Base-by-base conservation (phyloP, 2,113 vertebrate species). In the Perccottus glenii region DNA sequence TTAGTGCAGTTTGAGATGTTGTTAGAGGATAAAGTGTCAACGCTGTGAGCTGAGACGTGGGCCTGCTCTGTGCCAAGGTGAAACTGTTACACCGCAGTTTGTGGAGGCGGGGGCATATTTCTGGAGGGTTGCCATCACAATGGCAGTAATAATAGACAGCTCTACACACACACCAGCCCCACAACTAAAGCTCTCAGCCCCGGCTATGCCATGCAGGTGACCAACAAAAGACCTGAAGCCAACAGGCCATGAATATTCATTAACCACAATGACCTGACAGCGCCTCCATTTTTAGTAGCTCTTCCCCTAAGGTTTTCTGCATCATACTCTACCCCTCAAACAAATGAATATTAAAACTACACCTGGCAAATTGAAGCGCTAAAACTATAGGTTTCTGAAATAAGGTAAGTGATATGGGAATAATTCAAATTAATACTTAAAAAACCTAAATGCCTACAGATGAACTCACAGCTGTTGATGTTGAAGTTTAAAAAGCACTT, bases 221-320 rank as follows among this genome's bases (percentile, higher is more conserved):
- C 78, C 77, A 73, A 64, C 74, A 70, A 64, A 74, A 70, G 73
- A 81, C 80, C 75, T 36, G 56, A 51, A 78, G 81, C 70, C 69
- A 65, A 9, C 42, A 36, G 32, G 33, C 83, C 70, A 88, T 91
- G 63, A 85, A 91, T 91, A 91, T 90, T 91, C 83, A 91, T 89
- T n/a, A 5, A 8, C 1, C 42, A 47, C 38, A 16, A 9, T 44
- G 53, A 68, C 60, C 58, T 84, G 77, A 82, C 69, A 81, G 69
- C 70, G 57, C 47, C 47, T 44, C 43, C 76, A 82, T 71, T 78
- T 87, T 74, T 78, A 80, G 70, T 0, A 58, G 55, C 74, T 64
- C 61, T 62, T 58, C 67, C 73, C 72, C 57, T 51, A 9, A 15
- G 72, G 33, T 67, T 19, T 72, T 62, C 59, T 14, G 35, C 43